Conservation (phyloP, 2,888 invertebrate species). For the Nemotelus nigrinus region DNA sequence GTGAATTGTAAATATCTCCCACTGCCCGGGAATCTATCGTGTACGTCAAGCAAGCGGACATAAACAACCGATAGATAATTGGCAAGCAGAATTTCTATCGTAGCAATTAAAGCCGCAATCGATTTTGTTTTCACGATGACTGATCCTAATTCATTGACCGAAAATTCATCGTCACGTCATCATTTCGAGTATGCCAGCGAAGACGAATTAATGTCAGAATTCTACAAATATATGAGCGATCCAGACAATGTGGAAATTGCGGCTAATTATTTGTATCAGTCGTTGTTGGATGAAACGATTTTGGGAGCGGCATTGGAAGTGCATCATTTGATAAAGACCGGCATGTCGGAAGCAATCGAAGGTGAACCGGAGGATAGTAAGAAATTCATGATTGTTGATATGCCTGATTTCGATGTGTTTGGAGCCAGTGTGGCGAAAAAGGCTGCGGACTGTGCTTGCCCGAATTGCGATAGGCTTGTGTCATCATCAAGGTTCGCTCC, state of each 20-base stretch:
- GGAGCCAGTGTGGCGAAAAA: slow-evolving; percentile 83
- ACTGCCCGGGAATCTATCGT: too few species aligned
- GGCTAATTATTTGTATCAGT: slow-evolving; percentile 74
- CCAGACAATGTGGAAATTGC: slow-evolving; percentile 71
- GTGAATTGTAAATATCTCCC: too few species aligned
- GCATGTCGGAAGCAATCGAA: slow-evolving; percentile 74
- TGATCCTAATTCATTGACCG: neutral
- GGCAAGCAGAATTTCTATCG: too few species aligned
- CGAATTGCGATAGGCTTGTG: slow-evolving; percentile 67
- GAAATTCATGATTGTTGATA: slow-evolving; percentile 71
- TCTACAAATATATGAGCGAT: slow-evolving; percentile 60
- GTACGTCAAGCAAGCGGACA: too few species aligned
- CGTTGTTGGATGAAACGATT: slow-evolving; percentile 77
- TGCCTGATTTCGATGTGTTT: slow-evolving; percentile 85
- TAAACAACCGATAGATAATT: too few species aligned
- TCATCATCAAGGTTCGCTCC: slow-evolving; percentile 90
- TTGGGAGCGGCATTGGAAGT: slow-evolving; percentile 81
- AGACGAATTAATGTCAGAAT: slow-evolving; percentile 54
- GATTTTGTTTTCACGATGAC: neutral
- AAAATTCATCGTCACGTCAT: slow-evolving; percentile 12
- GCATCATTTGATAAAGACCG: slow-evolving; percentile 78
- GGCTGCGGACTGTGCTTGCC: slow-evolving; percentile 74
- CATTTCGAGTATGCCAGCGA: slow-evolving; percentile 50
- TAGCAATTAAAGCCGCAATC: too few species aligned
- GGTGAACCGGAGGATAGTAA: slow-evolving; percentile 71